These are phyloP conservation scores for Dipodomys ordii DNA, from an alignment of 2,113 vertebrate species.

Conservation along the genomic window DNA sequence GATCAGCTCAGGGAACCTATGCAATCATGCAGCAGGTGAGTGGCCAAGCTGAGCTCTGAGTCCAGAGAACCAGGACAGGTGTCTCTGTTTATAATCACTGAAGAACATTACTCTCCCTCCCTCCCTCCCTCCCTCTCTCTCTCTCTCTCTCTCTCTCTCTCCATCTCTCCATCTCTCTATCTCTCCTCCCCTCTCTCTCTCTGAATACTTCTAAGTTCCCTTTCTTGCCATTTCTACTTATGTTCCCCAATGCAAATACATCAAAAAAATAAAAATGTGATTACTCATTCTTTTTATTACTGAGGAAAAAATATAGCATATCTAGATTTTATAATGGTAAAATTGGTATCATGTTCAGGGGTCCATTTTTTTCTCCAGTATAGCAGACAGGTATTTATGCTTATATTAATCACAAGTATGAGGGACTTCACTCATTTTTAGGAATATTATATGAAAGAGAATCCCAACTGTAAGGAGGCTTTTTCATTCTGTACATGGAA, in stretches of 20 bases:
- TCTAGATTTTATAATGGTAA: constrained; percentile 1
- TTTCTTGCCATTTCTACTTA: not conserved
- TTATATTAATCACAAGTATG: not conserved
- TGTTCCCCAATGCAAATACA: not conserved
- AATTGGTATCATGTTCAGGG: not conserved
- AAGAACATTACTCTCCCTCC: not conserved
- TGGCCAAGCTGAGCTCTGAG: not conserved
- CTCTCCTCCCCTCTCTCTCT: not conserved
- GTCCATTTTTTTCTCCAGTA: not conserved
- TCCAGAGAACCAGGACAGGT: not conserved
- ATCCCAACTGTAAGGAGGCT: not conserved
- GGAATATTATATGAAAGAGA: not conserved
- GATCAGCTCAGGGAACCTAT: not conserved
- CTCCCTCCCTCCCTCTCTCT: too few species aligned
- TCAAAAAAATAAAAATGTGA: not conserved
- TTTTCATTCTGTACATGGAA: not conserved
- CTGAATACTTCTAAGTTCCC: not conserved
- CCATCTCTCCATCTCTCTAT: too few species aligned
- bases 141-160: too few species aligned
- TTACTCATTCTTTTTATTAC: not conserved
- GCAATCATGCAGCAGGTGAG: not conserved
- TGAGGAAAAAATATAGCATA: not conserved
- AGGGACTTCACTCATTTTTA: not conserved
- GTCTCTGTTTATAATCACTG: not conserved
- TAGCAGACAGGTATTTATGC: not conserved